Base-by-base conservation (phyloP, 2,797 vertebrate genomes). In the Catharus ustulatus region DNA sequence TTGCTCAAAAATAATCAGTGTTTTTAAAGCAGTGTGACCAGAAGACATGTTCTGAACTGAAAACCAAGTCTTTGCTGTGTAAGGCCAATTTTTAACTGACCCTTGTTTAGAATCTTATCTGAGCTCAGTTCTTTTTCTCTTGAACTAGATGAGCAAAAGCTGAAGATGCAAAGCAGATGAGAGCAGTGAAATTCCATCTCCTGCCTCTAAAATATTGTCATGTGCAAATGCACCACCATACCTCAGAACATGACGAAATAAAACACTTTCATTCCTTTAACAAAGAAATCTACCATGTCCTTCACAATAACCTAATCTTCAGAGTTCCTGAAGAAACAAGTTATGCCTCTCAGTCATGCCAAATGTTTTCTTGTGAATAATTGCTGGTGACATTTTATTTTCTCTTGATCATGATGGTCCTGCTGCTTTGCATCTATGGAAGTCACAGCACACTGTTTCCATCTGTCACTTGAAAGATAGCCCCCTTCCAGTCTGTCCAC, bases 381-480 rank as follows among this genome's bases (percentile, higher is more conserved):
- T 48, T 51, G 42, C 78, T 45, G 42, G 26, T 66, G 78, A 64
- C 66, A 59, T 94, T 90, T 84, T 66, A 26, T 87, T 94, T 84
- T 92, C 66, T 48, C 75, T 55, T 94, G 58, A 94, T 81, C 75
- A 52, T 58, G 29, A 78, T 87, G 30, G 23, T 89, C 57, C 86
- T 92, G 80, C 72, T 94, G 85, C 83, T 93, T 95, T 32, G 22
- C 72, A 71, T 83, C 74, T 66, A 7, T 68, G 6, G 16, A 93
- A 92, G 51, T 67, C 80, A 66, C 46, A 84, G 71, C 46, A 63
- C 38, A 40, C 32, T 0, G 0, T 86, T 95, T 45, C 59, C 67
- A 74, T 57, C 80, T 85, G 48, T 61, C 72, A 16, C 76, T 90
- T 87, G 54, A 64, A 91, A 79, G n/a, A 64, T 4, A 68, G 5